Percentiles rank a stretch among this genome's conserved stretches.
These are phyloP conservation scores for Cephus cinctus DNA, from an alignment of 1,140 invertebrate genomes.

Conservation along the genomic window DNA sequence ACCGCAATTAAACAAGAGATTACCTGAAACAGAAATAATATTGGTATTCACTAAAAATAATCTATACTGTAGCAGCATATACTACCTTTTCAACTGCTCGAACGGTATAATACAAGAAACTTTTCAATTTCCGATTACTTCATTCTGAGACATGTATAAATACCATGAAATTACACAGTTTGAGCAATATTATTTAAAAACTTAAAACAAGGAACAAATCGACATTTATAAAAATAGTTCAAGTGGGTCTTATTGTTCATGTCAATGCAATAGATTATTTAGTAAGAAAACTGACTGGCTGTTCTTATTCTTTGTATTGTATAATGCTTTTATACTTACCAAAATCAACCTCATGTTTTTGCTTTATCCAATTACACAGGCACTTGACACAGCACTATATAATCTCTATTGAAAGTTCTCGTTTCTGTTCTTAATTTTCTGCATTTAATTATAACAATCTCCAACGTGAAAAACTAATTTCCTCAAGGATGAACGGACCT, in stretches of 20 bases:
- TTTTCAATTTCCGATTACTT: no score
- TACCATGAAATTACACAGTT: no score
- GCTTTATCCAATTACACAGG: constrained; percentile 21
- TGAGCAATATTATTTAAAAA: background rate
- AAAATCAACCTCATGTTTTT: constrained; percentile 35
- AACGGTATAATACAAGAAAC: no score
- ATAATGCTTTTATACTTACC: constrained; percentile 40
- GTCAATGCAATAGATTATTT: no score
- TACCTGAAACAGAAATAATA: background rate
- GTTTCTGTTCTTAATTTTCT: no score
- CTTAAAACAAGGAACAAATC: background rate
- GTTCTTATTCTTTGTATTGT: no score
- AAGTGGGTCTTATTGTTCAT: background rate
- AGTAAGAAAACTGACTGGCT: no score
- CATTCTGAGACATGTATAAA: background rate
- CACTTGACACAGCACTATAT: constrained; percentile 37
- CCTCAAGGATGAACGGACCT: constrained; percentile 40
- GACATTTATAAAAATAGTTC: background rate
- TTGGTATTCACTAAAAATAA: background rate
- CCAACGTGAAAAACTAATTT: constrained; percentile 37
- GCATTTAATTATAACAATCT: constrained; percentile 24
- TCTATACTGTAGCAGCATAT: background rate
- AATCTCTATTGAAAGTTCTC: constrained; percentile 19
- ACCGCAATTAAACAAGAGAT: background rate
- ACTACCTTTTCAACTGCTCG: no score